Conservation (phyloP, 2,888 invertebrate genomes). For the Hofmannophila pseudospretella region DNA sequence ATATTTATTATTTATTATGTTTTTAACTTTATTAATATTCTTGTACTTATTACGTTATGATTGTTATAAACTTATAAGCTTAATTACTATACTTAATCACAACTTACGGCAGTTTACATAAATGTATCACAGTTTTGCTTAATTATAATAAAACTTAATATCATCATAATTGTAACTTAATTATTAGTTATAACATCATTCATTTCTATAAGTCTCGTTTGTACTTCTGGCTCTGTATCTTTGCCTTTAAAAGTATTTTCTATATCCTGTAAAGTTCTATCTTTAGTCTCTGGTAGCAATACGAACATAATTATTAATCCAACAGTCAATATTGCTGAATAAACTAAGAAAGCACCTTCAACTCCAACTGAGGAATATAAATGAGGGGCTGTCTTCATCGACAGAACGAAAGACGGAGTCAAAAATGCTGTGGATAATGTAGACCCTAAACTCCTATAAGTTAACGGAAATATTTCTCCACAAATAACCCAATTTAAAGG, state of each 20-base stretch:
- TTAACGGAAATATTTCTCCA: slow-evolving; percentile 68
- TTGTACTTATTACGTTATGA: too few species aligned
- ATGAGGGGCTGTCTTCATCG: slow-evolving; percentile 72
- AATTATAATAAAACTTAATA: too few species aligned
- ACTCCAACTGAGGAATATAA: slow-evolving; percentile 64
- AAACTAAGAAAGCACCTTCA: slow-evolving; percentile 64
- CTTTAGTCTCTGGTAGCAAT: slow-evolving; percentile 66
- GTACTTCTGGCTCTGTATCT: slow-evolving; percentile 50
- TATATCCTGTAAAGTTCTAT: slow-evolving; percentile 64
- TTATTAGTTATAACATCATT: slow-evolving; percentile 22
- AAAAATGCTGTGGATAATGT: slow-evolving; percentile 65
- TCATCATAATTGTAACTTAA: not conserved
- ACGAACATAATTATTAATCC: slow-evolving; percentile 53
- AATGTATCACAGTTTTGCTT: too few species aligned
- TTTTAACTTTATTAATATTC: too few species aligned
- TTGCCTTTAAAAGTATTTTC: slow-evolving; percentile 67
- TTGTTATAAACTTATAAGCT: too few species aligned
- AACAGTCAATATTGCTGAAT: slow-evolving; percentile 52
- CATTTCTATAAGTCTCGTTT: slow-evolving; percentile 51
- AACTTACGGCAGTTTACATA: too few species aligned
- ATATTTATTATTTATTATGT: too few species aligned
- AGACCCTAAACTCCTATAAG: slow-evolving; percentile 66
- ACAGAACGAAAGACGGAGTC: slow-evolving; percentile 62
- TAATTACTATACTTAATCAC: too few species aligned
- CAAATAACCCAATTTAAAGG: slow-evolving; percentile 70